A percentile compares a stretch with the other conserved stretches of the same genome.
Conservation (phyloP, 2,113 vertebrate genomes). For the Galeopterus variegatus region DNA sequence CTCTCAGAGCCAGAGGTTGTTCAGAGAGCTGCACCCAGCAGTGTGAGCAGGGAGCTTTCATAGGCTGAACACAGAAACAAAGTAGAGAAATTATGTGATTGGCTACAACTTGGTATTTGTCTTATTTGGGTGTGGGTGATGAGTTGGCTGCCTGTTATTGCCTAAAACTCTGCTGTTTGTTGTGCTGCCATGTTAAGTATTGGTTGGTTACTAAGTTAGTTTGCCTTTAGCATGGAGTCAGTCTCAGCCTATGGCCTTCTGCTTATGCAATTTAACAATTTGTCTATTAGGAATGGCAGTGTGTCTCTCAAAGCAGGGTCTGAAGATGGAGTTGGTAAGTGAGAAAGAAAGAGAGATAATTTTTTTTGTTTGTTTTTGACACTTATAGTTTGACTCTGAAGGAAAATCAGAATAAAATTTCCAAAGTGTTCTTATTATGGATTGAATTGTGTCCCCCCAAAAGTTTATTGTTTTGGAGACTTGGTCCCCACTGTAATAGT, state of each 20-base stretch:
- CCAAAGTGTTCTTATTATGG: too few species aligned
- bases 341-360: too few species aligned
- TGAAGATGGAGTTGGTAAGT: background rate
- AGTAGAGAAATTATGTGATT: background rate
- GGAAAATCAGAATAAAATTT: background rate
- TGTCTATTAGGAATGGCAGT: background rate
- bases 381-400: constrained; percentile 6
- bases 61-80: too few species aligned
- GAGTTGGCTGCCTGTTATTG: background rate
- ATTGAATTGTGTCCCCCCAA: too few species aligned
- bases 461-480: too few species aligned
- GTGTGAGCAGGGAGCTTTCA: too few species aligned
- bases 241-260: background rate
- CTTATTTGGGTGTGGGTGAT: background rate
- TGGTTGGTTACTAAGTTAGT: background rate
- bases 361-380: background rate
- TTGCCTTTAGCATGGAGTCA: background rate
- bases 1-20: too few species aligned
- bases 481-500: too few species aligned
- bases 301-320: background rate
- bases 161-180: background rate
- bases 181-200: background rate
- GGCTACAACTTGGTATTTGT: background rate
- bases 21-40: too few species aligned
- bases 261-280: background rate